Evolutionary conservation across 2,797 vertebrate genomes (phyloP).

Genomic region (Columba guinea): DNA sequence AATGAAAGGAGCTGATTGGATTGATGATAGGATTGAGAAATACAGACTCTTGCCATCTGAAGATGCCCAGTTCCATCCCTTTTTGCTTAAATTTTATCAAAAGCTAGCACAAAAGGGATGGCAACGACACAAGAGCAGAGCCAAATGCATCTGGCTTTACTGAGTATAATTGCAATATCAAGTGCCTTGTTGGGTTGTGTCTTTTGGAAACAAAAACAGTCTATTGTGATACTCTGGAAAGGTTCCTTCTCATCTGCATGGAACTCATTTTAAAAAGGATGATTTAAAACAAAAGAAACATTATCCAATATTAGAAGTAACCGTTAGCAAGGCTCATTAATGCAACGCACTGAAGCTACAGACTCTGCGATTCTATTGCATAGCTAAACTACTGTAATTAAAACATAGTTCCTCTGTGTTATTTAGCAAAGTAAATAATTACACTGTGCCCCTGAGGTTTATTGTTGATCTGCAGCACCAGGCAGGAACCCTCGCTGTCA

Average conservation of each 20-base stretch:
- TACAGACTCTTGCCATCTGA: slow-evolving; percentile 6
- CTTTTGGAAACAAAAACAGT: slow-evolving; percentile 38
- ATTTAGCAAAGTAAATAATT: slow-evolving; percentile 75
- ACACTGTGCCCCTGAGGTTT: slow-evolving; percentile 25
- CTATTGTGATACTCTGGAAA: slow-evolving; percentile 33
- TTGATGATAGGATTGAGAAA: slow-evolving; percentile 51
- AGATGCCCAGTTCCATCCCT: slow-evolving; percentile 2
- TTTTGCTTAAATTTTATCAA: slow-evolving; percentile 20
- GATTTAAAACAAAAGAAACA: slow-evolving; percentile 67
- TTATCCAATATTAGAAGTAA: slow-evolving; percentile 24
- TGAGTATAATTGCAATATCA: neutral
- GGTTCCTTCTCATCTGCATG: slow-evolving; percentile 42
- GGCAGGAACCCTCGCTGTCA: neutral
- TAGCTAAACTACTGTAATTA: slow-evolving; percentile 60
- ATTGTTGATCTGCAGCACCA: neutral
- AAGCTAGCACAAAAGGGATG: slow-evolving; percentile 34
- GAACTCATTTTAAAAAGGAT: slow-evolving; percentile 61
- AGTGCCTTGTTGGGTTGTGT: slow-evolving; percentile 39
- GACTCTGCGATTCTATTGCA: slow-evolving; percentile 54
- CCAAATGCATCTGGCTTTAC: slow-evolving; percentile 46
- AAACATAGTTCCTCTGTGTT: slow-evolving; percentile 53
- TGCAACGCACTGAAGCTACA: slow-evolving; percentile 43
- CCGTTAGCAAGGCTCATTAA: slow-evolving; percentile 38
- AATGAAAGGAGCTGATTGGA: slow-evolving; percentile 42
- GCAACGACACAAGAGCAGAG: slow-evolving; percentile 21